Percentiles rank a stretch among this genome's conserved stretches.
phyloP scores from a whole-genome alignment of 2,888 invertebrate species.

The Blastobasis lacticolella region DNA sequence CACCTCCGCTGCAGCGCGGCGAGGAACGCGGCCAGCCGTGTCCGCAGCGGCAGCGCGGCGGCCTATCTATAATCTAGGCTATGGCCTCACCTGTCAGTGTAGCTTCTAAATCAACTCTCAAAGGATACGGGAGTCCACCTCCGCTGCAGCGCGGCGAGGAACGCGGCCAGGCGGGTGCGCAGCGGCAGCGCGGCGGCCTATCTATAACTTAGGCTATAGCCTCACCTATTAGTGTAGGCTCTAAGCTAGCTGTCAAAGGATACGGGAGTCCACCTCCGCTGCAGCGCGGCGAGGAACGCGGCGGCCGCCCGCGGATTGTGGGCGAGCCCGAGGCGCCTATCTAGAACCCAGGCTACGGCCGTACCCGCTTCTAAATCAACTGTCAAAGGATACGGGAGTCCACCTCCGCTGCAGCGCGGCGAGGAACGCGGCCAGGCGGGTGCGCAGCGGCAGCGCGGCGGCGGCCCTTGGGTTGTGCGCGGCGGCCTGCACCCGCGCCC shows the following conservation, averaged over 20 bases:
- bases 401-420: too few relatives aligned
- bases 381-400: slow-evolving; percentile 75
- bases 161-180: slow-evolving; percentile 80
- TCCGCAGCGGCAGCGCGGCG: too few relatives aligned
- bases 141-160: slow-evolving; percentile 81
- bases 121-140: slow-evolving; percentile 84
- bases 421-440: too few relatives aligned
- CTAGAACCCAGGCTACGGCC: too few relatives aligned
- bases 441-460: too few relatives aligned
- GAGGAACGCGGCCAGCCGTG: neutral
- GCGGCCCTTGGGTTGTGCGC: slow-evolving; percentile 93
- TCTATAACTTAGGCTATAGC: too few relatives aligned
- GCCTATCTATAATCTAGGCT: neutral
- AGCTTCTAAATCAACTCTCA: slow-evolving; percentile 5
- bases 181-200: slow-evolving; percentile 82
- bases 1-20: neutral
- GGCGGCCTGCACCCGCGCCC: slow-evolving; percentile 87
- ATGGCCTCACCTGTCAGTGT: neutral
- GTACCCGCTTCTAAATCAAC: too few relatives aligned
- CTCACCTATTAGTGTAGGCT: neutral
- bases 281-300: slow-evolving; percentile 81
- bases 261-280: slow-evolving; percentile 78
- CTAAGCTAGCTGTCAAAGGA: neutral
- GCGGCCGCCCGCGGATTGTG: slow-evolving; percentile 89
- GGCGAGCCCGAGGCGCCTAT: too few relatives aligned